Base-by-base conservation (phyloP, 2,113 vertebrate genomes). In the Gorsachius goisagi region DNA sequence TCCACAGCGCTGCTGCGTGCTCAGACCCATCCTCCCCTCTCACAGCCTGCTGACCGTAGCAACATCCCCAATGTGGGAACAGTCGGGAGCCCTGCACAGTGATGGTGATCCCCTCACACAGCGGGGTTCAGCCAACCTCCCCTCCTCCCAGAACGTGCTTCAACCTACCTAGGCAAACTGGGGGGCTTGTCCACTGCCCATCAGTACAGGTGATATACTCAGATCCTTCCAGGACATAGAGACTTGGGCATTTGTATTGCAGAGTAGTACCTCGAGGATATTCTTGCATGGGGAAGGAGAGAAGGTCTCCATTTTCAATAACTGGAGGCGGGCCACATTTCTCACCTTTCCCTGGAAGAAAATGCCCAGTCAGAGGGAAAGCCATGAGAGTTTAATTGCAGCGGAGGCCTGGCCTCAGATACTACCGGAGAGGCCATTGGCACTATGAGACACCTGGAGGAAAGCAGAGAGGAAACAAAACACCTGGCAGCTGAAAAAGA, bases 131-230 rank as follows among this genome's bases (percentile, higher is more conserved):
- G 52, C 33, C 64, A 60, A 63, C 20, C 12, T 68, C 9, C 32
- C 12, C 33, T 55, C 16, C 59, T 58, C 7, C 1, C 1, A 3
- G 27, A 19, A 66, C 1, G 2, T 9, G 26, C 33, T 69, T 80
- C 37, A 62, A 64, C 93, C 9, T 94, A 97, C 96, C 90, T 18
- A 91, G 39, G 37, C 96, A 96, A 74, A 91, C 87, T 2, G 96
- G 96, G 12, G 96, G 90, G 3, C 1, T 35, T 56, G 96, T 60
- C 96, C 95, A 97, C 60, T 79, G 77, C 27, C 95, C 96, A 0
- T 68, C 6, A 12, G 0, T 19, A 59, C 96, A 96, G 9, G 7
- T 88, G 47, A 96, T 91, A 21, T 4, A 9, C 0, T 1, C 3
- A 56, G 88, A 39, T 80, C 96, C 96, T 79, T 96, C 2, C 79